A percentile compares a stretch with the other conserved stretches of the same genome.
Conservation (phyloP, 53 echinoderm and acorn worm genomes). For the Mesocentrotus franciscanus region DNA sequence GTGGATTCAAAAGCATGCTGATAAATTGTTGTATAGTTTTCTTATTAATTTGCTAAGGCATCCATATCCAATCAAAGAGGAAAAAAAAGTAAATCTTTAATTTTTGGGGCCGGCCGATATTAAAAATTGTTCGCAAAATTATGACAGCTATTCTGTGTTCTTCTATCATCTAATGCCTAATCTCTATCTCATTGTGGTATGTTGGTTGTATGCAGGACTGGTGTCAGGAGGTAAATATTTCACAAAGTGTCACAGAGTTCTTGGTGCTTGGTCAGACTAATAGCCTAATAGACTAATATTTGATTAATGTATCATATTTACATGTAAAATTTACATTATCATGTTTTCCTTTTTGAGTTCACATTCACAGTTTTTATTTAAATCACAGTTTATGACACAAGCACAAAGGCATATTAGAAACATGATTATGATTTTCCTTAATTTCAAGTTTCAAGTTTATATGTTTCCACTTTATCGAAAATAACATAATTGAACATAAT, state of each 20-base stretch:
- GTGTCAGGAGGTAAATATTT: constrained; percentile 77
- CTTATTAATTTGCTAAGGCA: neutral
- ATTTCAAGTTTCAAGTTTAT: too few species aligned
- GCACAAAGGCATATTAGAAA: too few species aligned
- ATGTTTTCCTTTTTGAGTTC: too few species aligned
- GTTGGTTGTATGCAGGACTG: constrained; percentile 73
- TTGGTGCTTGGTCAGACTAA: neutral
- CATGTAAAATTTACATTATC: too few species aligned
- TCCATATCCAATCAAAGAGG: neutral
- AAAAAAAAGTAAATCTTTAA: neutral
- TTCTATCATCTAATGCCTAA: neutral
- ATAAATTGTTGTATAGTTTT: neutral
- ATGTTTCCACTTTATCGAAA: too few species aligned
- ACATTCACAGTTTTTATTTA: too few species aligned
- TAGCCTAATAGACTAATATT: neutral
- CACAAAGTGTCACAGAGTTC: neutral
- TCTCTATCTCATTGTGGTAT: constrained; percentile 33
- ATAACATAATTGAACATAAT: too few species aligned
- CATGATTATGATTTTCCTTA: too few species aligned
- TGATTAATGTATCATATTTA: too few species aligned
- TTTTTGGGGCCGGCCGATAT: neutral
- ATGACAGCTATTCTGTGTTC: neutral
- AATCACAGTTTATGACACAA: too few species aligned
- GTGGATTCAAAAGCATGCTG: neutral
- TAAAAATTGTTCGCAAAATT: neutral